phyloP scores from a whole-genome alignment of 1,140 invertebrate species.

The Amphibalanus amphitrite region DNA sequence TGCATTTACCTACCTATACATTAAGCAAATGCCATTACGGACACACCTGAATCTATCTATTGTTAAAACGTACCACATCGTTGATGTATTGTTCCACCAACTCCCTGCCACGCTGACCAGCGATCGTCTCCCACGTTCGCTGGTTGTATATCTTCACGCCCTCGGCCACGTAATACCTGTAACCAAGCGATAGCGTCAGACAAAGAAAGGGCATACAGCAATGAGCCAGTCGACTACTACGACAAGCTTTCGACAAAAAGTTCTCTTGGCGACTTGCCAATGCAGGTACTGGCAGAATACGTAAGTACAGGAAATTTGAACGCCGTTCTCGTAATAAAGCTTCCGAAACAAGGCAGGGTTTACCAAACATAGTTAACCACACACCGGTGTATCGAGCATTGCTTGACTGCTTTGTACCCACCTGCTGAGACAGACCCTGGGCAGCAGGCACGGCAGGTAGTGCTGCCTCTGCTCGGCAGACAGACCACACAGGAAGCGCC shows the following conservation, averaged over 20 bases:
- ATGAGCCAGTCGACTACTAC: not conserved
- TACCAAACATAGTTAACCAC: too few species aligned
- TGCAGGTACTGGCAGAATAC: conserved; percentile 5
- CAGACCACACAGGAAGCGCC: conserved; percentile 32
- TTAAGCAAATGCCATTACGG: too few species aligned
- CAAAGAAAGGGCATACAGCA: conserved; percentile 3
- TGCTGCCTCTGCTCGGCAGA: conserved; percentile 27
- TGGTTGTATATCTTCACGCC: conserved; percentile 38
- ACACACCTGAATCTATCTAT: too few species aligned
- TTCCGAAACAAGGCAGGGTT: too few species aligned
- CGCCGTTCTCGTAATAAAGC: too few species aligned
- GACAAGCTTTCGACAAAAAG: not conserved
- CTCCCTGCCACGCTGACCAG: conserved; percentile 28
- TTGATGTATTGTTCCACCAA: conserved; percentile 35
- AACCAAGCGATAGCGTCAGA: too few species aligned
- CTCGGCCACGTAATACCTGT: conserved; percentile 39
- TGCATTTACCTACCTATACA: too few species aligned
- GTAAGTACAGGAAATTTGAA: conserved; percentile 4
- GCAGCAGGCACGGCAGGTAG: conserved; percentile 32
- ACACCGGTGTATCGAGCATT: too few species aligned
- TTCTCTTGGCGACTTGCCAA: not conserved
- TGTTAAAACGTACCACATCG: conserved; percentile 21
- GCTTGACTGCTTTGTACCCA: too few species aligned
- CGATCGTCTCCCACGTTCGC: conserved; percentile 36
- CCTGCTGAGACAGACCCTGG: conserved; percentile 38